Evolutionary conservation across 2,797 vertebrate species (phyloP), one percentile per base, ranked within the genome.

Genomic region (Adelosebastes latens): DNA sequence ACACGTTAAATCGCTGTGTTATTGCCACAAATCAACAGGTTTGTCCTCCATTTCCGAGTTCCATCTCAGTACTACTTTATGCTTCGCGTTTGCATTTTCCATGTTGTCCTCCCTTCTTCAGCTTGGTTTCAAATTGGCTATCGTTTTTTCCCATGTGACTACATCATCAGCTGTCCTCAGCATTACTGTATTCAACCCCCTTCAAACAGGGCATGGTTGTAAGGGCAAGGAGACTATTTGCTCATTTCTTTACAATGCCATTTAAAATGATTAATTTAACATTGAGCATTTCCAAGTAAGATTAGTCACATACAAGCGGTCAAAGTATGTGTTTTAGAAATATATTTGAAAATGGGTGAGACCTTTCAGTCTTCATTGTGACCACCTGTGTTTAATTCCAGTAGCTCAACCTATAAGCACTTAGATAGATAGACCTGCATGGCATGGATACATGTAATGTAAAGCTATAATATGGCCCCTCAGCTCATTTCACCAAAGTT

Each of bases 401-500:
- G 36, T 6, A 14, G 46, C 36, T 58, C n/a, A 58, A 63, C 8
- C 29, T 42, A 55, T 42, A 55, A 56, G 25, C 55, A 49, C 46
- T 62, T 81, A 42, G 39, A 42, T 42, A 42, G 60, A 74, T 68
- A 67, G 25, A 77, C 63, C 66, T 61, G 59, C 13, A 58, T 34
- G 55, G 59, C 27, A 64, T 42, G 4, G 32, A 82, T 70, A 25
- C 29, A 69, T 49, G 60, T 55, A 61, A 53, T 39, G 8, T 69
- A 11, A 56, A 65, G 36, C 61, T 58, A 10, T 58, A 58, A 32
- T 20, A 12, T 18, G 34, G 3, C 11, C 32, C 32, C 36, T 46
- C 7, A 56, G 65, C n/a, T 72, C 22, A 52, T 67, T 58, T 59
- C 34, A 46, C 24, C 18, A 55, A 58, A 52, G 3, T 1, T 25